Evolutionary conservation across 2,888 invertebrate genomes (phyloP).

Genomic region (Tryphoninae sp.): DNA sequence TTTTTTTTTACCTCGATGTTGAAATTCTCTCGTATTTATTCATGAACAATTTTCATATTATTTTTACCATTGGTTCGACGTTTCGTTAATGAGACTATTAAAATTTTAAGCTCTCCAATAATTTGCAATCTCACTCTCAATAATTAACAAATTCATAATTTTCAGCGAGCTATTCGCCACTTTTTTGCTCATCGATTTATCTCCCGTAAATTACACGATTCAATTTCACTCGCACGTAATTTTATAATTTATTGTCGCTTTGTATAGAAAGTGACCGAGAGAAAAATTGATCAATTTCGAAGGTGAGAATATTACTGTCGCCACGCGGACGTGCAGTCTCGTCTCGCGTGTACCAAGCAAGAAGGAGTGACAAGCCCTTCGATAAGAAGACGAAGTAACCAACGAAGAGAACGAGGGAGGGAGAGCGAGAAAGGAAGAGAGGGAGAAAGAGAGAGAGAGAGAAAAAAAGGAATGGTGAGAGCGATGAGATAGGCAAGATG

Average conservation of each 20-base stretch:
- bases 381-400: constrained; percentile 37
- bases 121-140: no score
- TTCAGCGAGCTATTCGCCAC: background rate
- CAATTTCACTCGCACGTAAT: background rate
- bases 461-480: constrained; percentile 5
- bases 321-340: constrained; percentile 26
- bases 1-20: no score
- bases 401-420: background rate
- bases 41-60: no score
- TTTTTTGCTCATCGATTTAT: background rate
- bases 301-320: constrained; percentile 38
- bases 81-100: background rate
- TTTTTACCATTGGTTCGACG: background rate
- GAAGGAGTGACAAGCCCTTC: constrained; percentile 44
- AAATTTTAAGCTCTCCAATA: background rate
- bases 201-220: background rate
- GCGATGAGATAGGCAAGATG: background rate
- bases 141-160: constrained; percentile 4
- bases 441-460: background rate
- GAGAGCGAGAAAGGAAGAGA: no score
- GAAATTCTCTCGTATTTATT: no score
- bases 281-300: constrained; percentile 49
- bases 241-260: constrained; percentile 39
- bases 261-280: background rate
- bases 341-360: constrained; percentile 17